A percentile compares a stretch with the other conserved stretches of the same genome.
Evolutionary conservation across 2,113 vertebrate species (phyloP).

Genomic region (Gasterosteus nipponicus): DNA sequence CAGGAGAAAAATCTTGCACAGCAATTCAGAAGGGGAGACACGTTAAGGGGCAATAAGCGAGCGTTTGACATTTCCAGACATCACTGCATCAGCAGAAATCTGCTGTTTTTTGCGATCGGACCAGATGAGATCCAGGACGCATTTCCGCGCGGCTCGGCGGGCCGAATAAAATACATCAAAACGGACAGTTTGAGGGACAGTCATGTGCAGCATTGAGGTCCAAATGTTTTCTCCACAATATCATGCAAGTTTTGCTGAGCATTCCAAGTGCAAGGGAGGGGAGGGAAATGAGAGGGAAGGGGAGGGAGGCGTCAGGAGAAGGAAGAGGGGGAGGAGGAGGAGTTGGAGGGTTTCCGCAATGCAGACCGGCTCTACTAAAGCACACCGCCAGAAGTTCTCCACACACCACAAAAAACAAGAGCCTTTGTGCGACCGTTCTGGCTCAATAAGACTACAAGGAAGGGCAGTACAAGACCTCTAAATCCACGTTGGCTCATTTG

Average conservation of each 20-base stretch:
- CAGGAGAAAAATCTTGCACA: constrained; percentile 72
- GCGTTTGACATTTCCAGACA: constrained; percentile 90
- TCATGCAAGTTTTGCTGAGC: constrained; percentile 71
- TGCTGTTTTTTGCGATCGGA: constrained; percentile 72
- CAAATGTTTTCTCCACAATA: constrained; percentile 67
- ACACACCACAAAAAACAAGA: constrained; percentile 74
- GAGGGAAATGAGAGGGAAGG: constrained; percentile 32
- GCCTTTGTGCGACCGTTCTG: constrained; percentile 71
- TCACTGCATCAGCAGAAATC: constrained; percentile 95
- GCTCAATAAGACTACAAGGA: constrained; percentile 71
- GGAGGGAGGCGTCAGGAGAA: constrained; percentile 26
- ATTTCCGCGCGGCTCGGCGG: constrained; percentile 50
- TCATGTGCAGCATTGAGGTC: constrained; percentile 54
- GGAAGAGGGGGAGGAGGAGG: constrained; percentile 53
- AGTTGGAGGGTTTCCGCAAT: constrained; percentile 84
- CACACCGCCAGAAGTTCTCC: constrained; percentile 78
- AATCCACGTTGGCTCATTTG: neutral
- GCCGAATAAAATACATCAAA: constrained; percentile 25
- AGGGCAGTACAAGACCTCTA: too few relatives aligned
- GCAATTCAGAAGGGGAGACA: constrained; percentile 80
- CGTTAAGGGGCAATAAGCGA: constrained; percentile 81
- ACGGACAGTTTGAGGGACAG: constrained; percentile 28
- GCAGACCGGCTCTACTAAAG: constrained; percentile 82
- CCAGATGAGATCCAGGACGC: constrained; percentile 75
- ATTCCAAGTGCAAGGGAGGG: constrained; percentile 67